These are phyloP conservation scores for Nasonia oneida DNA, from an alignment of 2,888 invertebrate species.

Conservation along the genomic window DNA sequence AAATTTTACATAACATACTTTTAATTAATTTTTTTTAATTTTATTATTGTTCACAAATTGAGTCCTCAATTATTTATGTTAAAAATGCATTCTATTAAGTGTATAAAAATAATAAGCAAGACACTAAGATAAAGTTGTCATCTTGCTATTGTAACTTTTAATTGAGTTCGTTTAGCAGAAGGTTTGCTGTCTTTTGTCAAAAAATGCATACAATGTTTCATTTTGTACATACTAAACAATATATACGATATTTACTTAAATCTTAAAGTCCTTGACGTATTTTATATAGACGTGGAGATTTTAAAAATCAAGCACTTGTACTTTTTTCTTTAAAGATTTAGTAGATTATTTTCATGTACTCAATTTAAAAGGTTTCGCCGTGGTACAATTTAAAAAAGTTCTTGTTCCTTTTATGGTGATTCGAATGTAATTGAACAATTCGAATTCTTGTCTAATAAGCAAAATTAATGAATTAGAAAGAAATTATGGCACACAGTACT, in stretches of 20 bases:
- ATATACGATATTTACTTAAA: slow-evolving; percentile 54
- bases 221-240: slow-evolving; percentile 53
- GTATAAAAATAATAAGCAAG: slow-evolving; percentile 41
- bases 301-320: slow-evolving; percentile 58
- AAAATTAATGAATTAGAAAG: slow-evolving; percentile 52
- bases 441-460: slow-evolving; percentile 36
- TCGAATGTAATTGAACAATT: slow-evolving; percentile 26
- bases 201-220: slow-evolving; percentile 28
- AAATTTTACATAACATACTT: slow-evolving; percentile 57
- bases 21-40: slow-evolving; percentile 32
- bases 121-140: slow-evolving; percentile 33
- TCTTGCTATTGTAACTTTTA: slow-evolving; percentile 45
- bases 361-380: slow-evolving; percentile 24
- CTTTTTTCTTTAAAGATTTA: slow-evolving; percentile 54
- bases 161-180: slow-evolving; percentile 18
- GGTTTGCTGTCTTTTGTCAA: slow-evolving; percentile 30
- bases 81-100: slow-evolving; percentile 56
- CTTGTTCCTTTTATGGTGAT: not conserved
- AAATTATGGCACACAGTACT: slow-evolving; percentile 61
- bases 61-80: slow-evolving; percentile 48
- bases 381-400: slow-evolving; percentile 41
- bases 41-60: slow-evolving; percentile 47
- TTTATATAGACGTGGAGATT: slow-evolving; percentile 54
- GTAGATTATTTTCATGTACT: slow-evolving; percentile 57
- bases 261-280: slow-evolving; percentile 43